phyloP scores from a whole-genome alignment of 2,797 vertebrate genomes.

The Triplophysa bombifrons region DNA sequence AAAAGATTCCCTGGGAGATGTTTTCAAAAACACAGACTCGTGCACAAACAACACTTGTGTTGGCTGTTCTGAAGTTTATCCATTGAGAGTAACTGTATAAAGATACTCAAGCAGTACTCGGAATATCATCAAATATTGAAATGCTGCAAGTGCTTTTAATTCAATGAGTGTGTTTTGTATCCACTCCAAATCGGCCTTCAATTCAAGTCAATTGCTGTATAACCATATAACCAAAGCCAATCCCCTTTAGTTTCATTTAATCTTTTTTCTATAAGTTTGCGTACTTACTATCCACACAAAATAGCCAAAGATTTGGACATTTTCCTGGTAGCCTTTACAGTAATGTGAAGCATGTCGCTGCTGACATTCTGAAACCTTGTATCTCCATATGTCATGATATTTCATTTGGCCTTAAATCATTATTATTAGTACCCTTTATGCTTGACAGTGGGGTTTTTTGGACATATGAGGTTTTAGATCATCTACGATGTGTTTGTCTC shows the following conservation, averaged over 20 bases:
- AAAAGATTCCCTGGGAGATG: background rate
- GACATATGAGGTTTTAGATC: too few relatives aligned
- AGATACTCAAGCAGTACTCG: background rate
- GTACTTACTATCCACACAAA: background rate
- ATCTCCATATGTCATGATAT: too few relatives aligned
- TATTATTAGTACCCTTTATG: too few relatives aligned
- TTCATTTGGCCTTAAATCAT: too few relatives aligned
- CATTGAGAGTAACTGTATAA: background rate
- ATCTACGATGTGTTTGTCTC: background rate
- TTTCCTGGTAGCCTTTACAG: background rate
- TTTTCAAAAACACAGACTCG: background rate
- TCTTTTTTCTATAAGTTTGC: background rate
- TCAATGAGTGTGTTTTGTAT: slow-evolving; percentile 11
- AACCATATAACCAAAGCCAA: background rate
- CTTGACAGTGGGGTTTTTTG: too few relatives aligned
- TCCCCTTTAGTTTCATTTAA: background rate
- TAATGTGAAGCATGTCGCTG: background rate
- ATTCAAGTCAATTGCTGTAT: background rate
- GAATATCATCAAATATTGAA: background rate
- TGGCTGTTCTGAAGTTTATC: background rate
- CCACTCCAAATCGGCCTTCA: background rate
- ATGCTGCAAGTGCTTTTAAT: background rate
- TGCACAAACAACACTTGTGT: slow-evolving; percentile 1
- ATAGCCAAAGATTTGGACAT: background rate
- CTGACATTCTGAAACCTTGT: too few relatives aligned